Evolutionary conservation across 2,888 invertebrate species (phyloP).

Genomic region (Andrena dorsata): DNA sequence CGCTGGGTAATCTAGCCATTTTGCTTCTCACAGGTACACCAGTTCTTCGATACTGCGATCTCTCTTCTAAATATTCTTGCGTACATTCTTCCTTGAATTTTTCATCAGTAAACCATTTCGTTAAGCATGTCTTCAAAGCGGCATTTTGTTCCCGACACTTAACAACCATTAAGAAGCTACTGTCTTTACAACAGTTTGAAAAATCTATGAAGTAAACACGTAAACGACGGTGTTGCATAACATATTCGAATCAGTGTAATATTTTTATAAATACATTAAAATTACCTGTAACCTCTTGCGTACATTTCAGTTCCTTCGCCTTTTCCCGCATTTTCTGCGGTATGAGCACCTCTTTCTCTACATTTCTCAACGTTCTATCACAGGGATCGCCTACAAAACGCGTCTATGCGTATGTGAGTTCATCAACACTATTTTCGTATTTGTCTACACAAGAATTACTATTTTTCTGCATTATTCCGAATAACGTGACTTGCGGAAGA

Average conservation of each 20-base stretch:
- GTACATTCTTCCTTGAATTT: conserved; percentile 91
- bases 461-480: background rate
- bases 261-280: background rate
- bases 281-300: conserved; percentile 88
- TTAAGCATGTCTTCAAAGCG: conserved; percentile 89
- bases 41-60: conserved; percentile 93
- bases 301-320: conserved; percentile 92
- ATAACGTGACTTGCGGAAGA: background rate
- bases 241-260: background rate
- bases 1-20: background rate
- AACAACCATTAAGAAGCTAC: conserved; percentile 89
- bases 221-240: conserved; percentile 13
- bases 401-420: conserved; percentile 11
- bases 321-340: conserved; percentile 95
- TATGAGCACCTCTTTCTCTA: conserved; percentile 95
- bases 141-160: conserved; percentile 91
- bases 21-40: conserved; percentile 87
- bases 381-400: conserved; percentile 92
- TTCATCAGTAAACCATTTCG: conserved; percentile 92
- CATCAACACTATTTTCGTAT: background rate
- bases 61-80: conserved; percentile 92
- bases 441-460: background rate
- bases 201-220: conserved; percentile 82
- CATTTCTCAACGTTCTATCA: conserved; percentile 93
- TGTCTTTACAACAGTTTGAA: conserved; percentile 88